Percentiles rank a stretch among this genome's conserved stretches.
Conservation (phyloP, 2,888 invertebrate genomes). For the Acleris laterana region DNA sequence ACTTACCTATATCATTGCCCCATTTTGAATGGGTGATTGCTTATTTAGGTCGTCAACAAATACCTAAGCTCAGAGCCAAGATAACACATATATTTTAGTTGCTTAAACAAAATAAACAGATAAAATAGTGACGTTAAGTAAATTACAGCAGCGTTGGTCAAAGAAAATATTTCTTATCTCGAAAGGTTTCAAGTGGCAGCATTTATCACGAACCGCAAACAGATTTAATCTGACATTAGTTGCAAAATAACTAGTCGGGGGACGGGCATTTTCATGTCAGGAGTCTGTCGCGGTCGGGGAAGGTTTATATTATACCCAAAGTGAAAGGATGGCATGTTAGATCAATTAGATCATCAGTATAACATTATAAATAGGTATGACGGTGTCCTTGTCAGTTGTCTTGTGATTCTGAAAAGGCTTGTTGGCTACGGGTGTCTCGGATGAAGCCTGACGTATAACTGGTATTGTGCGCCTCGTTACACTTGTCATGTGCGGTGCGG, state of each 20-base stretch:
- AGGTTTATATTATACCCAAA: too few relatives aligned
- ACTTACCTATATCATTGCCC: background rate
- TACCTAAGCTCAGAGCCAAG: too few relatives aligned
- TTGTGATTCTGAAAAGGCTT: conserved; percentile 36
- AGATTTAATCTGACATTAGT: conserved; percentile 26
- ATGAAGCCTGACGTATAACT: conserved; percentile 36
- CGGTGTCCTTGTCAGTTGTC: conserved; percentile 1
- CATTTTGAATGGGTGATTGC: too few relatives aligned
- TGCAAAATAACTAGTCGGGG: conserved; percentile 2
- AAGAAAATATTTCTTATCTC: conserved; percentile 30
- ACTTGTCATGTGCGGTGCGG: conserved; percentile 39
- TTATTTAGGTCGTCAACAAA: too few relatives aligned
- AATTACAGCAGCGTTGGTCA: conserved; percentile 14
- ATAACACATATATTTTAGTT: too few relatives aligned
- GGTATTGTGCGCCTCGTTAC: conserved; percentile 40
- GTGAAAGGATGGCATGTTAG: too few relatives aligned
- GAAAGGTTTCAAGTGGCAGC: conserved; percentile 17
- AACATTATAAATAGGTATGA: conserved; percentile 10
- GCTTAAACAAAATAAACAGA: background rate
- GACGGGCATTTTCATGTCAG: conserved; percentile 7
- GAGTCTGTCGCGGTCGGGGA: background rate
- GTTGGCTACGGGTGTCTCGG: conserved; percentile 40
- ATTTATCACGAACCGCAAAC: conserved; percentile 26
- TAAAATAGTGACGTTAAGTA: conserved; percentile 16
- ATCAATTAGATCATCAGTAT: too few relatives aligned